phyloP scores from a whole-genome alignment of 2,113 vertebrate genomes.

The Macroglossus sobrinus region DNA sequence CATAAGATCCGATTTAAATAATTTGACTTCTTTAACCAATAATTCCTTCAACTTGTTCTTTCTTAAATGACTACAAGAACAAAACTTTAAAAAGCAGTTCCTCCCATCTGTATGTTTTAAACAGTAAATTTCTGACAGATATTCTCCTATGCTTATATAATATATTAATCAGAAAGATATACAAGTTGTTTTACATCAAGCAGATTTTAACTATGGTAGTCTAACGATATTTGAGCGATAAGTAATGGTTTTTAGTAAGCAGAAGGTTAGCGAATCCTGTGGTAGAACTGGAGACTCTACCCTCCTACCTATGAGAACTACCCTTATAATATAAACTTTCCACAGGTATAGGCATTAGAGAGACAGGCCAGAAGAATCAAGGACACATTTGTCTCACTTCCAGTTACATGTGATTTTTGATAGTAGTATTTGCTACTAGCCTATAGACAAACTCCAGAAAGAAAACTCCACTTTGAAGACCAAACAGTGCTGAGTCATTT shows the following conservation, averaged over 20 bases:
- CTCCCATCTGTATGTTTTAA: conserved; percentile 40
- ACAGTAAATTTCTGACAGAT: not conserved
- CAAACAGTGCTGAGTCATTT: not conserved
- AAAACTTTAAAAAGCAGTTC: conserved; percentile 42
- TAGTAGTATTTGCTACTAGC: not conserved
- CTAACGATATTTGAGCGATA: not conserved
- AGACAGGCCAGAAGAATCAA: not conserved
- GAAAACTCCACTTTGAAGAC: not conserved
- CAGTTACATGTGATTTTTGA: conserved; percentile 14
- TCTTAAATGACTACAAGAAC: conserved; percentile 36
- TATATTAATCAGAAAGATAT: not conserved
- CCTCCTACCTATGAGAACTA: not conserved
- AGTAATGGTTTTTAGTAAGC: conserved; percentile 20
- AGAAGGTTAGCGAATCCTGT: not conserved
- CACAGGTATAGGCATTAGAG: not conserved
- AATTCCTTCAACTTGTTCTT: conserved; percentile 13
- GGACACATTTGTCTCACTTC: not conserved
- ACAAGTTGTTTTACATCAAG: not conserved
- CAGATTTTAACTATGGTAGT: not conserved
- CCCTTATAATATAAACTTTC: not conserved
- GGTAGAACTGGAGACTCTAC: not conserved
- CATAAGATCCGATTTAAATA: conserved; percentile 52
- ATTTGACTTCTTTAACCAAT: conserved; percentile 68
- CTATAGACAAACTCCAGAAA: not conserved
- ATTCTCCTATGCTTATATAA: not conserved